Base-by-base conservation (phyloP, 2,113 vertebrate genomes). In the Grus americana region DNA sequence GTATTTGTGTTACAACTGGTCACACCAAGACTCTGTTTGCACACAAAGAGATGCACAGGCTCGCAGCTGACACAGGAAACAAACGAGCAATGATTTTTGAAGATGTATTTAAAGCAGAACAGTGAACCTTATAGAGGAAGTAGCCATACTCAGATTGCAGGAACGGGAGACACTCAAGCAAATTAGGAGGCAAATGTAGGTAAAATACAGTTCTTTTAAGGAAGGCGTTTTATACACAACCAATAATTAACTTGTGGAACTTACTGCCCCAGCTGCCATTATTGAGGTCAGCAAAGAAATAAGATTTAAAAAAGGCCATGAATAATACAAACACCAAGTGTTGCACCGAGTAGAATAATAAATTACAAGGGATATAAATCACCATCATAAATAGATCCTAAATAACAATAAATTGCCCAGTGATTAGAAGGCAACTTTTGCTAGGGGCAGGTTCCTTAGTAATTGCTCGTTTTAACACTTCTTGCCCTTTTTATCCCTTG, bases 281-380 rank as follows among this genome's bases (percentile, higher is more conserved):
- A 81, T 46, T 97, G 86, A 96, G 92, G 92, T 92, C 52, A 29
- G 88, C 62, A 54, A 54, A 95, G 89, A 94, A 94, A 68, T 68
- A 71, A 92, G 65, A 68, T 94, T 96, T 92, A 1, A 79, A 95
- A 96, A 89, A 83, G 83, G 34, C 86, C 75, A 96, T 96, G 96
- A 96, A 96, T 96, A 94, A 95, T 95, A 93, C 71, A 94, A 95
- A 81, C 79, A 95, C 68, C 52, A 57, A 91, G n/a, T 7, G 0
- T 32, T 87, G 66, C 46, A n/a, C 76, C 92, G 47, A 57, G 68
- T 78, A 88, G 88, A 94, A 91, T 85, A 96, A 94, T 86, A 93
- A 97, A 97, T 93, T 96, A 85, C 65, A 65, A 73, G 65, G 83
- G 36, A 65, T 76, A 79, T 94, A 97, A 96, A 94, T 95, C 92